A percentile compares a stretch with the other conserved stretches of the same genome.
Conservation (phyloP, 2,797 vertebrate genomes). For the Clarias pachynema region DNA sequence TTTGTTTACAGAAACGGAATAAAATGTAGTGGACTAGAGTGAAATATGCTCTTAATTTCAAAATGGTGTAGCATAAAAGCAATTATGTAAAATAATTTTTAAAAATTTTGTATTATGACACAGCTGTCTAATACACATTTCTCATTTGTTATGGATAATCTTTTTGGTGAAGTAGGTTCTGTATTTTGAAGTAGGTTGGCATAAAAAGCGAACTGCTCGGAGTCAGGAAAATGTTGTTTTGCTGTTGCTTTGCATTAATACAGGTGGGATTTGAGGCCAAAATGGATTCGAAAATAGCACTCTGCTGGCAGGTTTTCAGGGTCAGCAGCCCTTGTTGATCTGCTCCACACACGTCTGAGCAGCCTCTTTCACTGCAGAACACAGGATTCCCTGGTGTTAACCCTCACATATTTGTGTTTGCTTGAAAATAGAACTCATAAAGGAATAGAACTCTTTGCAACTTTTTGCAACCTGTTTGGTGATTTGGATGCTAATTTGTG, state of each 20-base stretch:
- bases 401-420: background rate
- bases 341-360: background rate
- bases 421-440: background rate
- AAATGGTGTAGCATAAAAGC: background rate
- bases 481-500: background rate
- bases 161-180: background rate
- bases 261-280: background rate
- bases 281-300: background rate
- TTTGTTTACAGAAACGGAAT: background rate
- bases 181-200: background rate
- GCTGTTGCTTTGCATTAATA: background rate
- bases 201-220: background rate
- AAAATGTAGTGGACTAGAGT: background rate
- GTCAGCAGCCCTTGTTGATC: background rate
- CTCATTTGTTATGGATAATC: background rate
- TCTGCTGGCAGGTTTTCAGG: conserved; percentile 1
- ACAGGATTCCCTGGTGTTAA: background rate
- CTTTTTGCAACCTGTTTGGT: background rate
- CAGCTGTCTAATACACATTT: background rate
- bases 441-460: background rate
- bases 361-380: background rate
- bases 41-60: background rate
- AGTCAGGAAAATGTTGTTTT: background rate
- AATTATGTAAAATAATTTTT: background rate
- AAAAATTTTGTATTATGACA: background rate